A percentile compares a stretch with the other conserved stretches of the same genome.
Conservation (phyloP, 2,113 vertebrate genomes). For the Lontra canadensis region DNA sequence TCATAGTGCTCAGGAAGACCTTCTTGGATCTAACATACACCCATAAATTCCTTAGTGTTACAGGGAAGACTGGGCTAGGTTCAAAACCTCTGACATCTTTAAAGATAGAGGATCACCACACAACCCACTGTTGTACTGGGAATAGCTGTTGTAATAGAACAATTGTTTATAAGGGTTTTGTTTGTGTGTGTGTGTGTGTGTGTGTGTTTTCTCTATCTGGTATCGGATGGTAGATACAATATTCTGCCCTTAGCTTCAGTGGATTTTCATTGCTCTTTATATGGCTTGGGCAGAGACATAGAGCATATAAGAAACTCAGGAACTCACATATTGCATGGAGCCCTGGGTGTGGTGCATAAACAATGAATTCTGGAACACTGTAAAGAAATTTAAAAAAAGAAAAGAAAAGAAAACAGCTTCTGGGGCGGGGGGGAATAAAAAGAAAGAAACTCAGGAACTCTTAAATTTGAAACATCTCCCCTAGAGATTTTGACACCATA, state of each 20-base stretch:
- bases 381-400: too few species aligned
- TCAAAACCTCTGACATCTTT: background rate
- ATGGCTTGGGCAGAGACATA: background rate
- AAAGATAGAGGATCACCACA: background rate
- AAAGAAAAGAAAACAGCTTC: too few species aligned
- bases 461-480: constrained; percentile 7
- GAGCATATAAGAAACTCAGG: background rate
- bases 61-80: background rate
- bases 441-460: constrained; percentile 8
- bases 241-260: background rate
- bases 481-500: background rate
- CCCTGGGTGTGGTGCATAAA: too few species aligned
- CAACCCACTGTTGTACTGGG: background rate
- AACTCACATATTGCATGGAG: too few species aligned
- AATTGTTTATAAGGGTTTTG: background rate
- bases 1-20: background rate
- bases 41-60: constrained; percentile 17
- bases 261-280: background rate
- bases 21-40: background rate
- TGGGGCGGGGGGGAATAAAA: too few species aligned
- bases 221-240: background rate
- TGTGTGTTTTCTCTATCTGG: background rate
- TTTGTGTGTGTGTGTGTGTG: background rate
- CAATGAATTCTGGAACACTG: too few species aligned
- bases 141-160: background rate